phyloP scores from a whole-genome alignment of 1,140 invertebrate genomes.

The Melitaea cinxia region DNA sequence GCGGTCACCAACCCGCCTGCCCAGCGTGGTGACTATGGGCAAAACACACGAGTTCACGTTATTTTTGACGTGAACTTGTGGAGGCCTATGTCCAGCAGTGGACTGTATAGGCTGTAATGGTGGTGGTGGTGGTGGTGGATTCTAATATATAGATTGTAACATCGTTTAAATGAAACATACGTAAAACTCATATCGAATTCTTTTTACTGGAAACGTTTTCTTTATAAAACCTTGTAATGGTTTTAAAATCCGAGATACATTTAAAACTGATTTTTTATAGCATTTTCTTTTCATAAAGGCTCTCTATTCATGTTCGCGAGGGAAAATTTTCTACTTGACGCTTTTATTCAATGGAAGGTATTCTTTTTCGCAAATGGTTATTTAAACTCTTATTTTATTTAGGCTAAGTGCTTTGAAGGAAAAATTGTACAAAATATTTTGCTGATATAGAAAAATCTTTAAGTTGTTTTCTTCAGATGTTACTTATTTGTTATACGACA shows the following conservation, averaged over 20 bases:
- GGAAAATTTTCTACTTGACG: constrained; percentile 26
- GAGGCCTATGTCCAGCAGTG: no score
- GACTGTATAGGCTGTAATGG: no score
- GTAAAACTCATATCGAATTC: neutral
- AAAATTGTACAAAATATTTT: constrained; percentile 8
- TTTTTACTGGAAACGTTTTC: neutral
- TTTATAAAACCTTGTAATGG: constrained; percentile 13
- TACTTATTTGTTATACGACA: neutral
- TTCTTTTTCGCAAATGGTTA: constrained; percentile 28
- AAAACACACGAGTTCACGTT: no score
- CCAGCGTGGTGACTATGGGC: no score
- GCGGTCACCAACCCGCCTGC: no score
- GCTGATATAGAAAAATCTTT: neutral
- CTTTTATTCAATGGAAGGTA: constrained; percentile 25
- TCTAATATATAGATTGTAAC: neutral
- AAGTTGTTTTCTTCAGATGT: neutral
- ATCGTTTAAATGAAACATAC: neutral
- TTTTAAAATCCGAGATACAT: constrained; percentile 27
- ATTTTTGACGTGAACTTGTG: no score
- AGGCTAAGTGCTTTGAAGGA: constrained; percentile 23
- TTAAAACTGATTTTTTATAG: constrained; percentile 25
- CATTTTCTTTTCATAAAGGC: constrained; percentile 25
- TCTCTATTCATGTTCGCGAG: constrained; percentile 25
- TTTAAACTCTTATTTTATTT: constrained; percentile 25
- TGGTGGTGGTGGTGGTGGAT: no score